Conservation (phyloP, 64 coral and sea anemone species). For the Platygyra sinensis region DNA sequence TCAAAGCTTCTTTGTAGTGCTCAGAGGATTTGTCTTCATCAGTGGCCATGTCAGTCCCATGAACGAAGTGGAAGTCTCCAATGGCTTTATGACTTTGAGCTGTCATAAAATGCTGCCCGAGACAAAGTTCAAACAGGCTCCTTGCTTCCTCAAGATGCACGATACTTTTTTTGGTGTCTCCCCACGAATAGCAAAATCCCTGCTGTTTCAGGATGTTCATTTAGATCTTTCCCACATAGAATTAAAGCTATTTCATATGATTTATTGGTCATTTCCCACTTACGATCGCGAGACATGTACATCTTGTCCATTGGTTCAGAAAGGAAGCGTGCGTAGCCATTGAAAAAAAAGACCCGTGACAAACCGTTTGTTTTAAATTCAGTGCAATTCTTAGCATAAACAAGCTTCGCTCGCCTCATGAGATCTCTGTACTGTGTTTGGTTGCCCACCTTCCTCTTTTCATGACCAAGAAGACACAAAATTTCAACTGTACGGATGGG, state of each 20-base stretch:
- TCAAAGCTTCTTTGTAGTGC: conserved; percentile 6
- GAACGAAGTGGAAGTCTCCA: conserved; percentile 20
- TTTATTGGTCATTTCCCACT: background rate
- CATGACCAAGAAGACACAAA: conserved; percentile 38
- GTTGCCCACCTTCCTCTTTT: conserved; percentile 47
- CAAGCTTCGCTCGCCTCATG: background rate
- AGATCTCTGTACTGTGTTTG: conserved; percentile 4
- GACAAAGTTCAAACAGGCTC: background rate
- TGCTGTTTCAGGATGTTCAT: conserved; percentile 4
- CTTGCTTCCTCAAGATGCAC: background rate
- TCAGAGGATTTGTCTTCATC: background rate
- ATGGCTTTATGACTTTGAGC: too few species aligned
- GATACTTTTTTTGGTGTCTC: background rate
- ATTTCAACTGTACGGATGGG: conserved; percentile 18
- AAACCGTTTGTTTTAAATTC: too few species aligned
- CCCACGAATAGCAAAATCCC: background rate
- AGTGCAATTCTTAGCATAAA: background rate
- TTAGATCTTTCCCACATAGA: background rate
- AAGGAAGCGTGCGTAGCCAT: conserved; percentile 39
- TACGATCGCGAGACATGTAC: too few species aligned
- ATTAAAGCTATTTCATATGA: background rate
- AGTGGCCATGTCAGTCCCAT: background rate
- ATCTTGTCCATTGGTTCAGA: background rate
- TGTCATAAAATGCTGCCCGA: conserved; percentile 26
- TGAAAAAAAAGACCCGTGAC: conserved; percentile 31